These are phyloP conservation scores for Drosophila dunni DNA, from an alignment of 1,140 invertebrate species.

Conservation along the genomic window DNA sequence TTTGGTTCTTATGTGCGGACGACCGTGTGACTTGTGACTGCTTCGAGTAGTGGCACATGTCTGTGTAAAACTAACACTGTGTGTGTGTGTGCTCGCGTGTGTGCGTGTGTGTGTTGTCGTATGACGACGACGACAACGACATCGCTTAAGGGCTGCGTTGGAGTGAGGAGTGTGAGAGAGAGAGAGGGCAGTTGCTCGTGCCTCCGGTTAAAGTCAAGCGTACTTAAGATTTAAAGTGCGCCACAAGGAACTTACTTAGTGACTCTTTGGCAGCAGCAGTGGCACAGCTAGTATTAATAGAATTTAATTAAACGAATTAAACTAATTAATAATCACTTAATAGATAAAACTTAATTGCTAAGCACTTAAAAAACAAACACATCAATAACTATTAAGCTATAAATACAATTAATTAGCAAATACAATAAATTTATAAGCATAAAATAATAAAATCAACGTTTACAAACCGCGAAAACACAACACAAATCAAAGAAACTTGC, in stretches of 20 bases:
- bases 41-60: conserved; percentile 7
- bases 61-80: conserved; percentile 13
- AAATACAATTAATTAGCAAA: not conserved
- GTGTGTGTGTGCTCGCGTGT: conserved; percentile 11
- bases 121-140: conserved; percentile 1
- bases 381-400: conserved; percentile 33
- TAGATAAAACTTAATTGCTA: conserved; percentile 7
- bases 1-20: conserved; percentile 73
- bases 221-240: conserved; percentile 40
- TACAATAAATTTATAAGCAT: conserved; percentile 6
- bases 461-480: not conserved
- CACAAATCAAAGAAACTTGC: conserved; percentile 17
- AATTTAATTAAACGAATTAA: conserved; percentile 6
- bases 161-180: conserved; percentile 2
- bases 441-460: conserved; percentile 18
- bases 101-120: not conserved
- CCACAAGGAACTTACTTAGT: conserved; percentile 19
- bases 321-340: conserved; percentile 36
- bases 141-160: conserved; percentile 18
- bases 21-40: conserved; percentile 25
- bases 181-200: not conserved
- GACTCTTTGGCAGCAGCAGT: not conserved
- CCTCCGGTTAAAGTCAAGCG: conserved; percentile 43
- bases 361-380: conserved; percentile 14
- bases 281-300: conserved; percentile 21